Evolutionary conservation across 2,113 vertebrate species (phyloP).

Genomic region (Suricata suricatta): DNA sequence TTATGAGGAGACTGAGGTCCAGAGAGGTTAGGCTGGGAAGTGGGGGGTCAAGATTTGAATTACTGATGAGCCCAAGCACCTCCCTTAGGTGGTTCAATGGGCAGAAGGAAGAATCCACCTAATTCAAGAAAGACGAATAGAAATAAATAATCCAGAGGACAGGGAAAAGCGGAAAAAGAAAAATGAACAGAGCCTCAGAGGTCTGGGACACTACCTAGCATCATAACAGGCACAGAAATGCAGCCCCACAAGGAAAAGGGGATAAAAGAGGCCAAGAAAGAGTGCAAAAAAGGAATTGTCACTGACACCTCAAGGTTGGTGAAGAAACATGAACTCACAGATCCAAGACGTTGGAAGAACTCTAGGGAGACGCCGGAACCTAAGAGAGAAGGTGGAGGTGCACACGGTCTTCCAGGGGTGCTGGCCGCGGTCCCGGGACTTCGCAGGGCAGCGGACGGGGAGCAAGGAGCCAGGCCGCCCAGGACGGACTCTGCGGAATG

Average conservation of each 20-base stretch:
- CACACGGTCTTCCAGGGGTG: neutral
- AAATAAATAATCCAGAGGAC: neutral
- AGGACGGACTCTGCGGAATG: neutral
- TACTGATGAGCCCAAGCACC: neutral
- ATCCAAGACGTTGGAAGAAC: neutral
- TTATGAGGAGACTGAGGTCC: neutral
- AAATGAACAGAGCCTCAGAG: neutral
- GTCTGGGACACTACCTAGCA: neutral
- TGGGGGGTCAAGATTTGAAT: neutral
- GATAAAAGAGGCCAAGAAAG: neutral
- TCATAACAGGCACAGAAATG: neutral
- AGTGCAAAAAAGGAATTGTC: neutral
- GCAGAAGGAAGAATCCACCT: neutral
- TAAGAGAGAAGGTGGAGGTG: neutral
- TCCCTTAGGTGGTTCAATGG: neutral
- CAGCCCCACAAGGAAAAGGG: neutral
- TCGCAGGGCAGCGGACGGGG: fast-evolving
- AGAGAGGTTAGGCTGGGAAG: neutral
- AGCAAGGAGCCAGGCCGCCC: fast-evolving
- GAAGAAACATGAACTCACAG: neutral
- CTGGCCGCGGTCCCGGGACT: neutral
- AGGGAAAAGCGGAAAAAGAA: neutral
- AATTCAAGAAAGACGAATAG: neutral
- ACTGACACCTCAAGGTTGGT: neutral
- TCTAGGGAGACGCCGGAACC: neutral